Percentiles rank a stretch among this genome's conserved stretches.
These are phyloP conservation scores for Amblyjoppa proteus DNA, from an alignment of 2,888 invertebrate species.

Conservation along the genomic window DNA sequence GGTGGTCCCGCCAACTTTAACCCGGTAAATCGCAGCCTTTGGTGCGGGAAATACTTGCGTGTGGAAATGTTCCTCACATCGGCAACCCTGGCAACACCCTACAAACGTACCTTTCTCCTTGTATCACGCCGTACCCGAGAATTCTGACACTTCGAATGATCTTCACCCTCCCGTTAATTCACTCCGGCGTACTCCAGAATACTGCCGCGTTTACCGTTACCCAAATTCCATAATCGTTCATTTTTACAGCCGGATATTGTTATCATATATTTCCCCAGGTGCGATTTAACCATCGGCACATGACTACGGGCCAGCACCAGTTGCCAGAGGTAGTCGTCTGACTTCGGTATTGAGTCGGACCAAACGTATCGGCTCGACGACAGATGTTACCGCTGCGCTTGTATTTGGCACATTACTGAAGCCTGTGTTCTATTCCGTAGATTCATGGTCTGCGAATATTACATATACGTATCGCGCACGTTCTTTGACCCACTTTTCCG, in stretches of 20 bases:
- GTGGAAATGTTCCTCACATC: conserved; percentile 56
- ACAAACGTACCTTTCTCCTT: conserved; percentile 22
- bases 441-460: too few species aligned
- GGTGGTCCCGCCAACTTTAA: conserved; percentile 64
- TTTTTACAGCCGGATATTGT: not conserved
- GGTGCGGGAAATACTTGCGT: conserved; percentile 43
- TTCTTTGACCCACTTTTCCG: too few species aligned
- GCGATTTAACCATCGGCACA: too few species aligned
- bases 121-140: conserved; percentile 23
- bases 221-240: not conserved
- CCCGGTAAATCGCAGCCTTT: conserved; percentile 55
- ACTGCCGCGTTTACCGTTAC: not conserved
- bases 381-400: too few species aligned
- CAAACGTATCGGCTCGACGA: too few species aligned
- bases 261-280: too few species aligned
- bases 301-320: too few species aligned
- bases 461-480: too few species aligned
- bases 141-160: conserved; percentile 11
- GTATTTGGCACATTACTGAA: too few species aligned
- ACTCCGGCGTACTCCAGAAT: not conserved
- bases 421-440: too few species aligned
- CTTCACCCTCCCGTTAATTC: not conserved
- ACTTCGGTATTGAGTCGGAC: too few species aligned
- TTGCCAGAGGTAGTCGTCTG: too few species aligned
- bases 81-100: conserved; percentile 37